Evolutionary conservation across 2,797 vertebrate species (phyloP).

Genomic region (Melanotaenia maccullochi): DNA sequence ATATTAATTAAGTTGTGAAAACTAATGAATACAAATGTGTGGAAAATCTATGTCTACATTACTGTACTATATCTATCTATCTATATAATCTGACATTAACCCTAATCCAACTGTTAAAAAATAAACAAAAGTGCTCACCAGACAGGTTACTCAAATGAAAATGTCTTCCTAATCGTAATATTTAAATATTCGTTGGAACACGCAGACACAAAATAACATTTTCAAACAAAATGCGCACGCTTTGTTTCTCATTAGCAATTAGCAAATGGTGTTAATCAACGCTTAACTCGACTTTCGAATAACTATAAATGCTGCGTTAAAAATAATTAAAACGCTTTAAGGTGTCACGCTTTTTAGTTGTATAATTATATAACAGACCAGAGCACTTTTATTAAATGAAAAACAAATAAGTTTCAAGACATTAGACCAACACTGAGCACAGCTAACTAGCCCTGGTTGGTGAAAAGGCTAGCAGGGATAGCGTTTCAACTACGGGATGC

Average conservation of each 20-base stretch:
- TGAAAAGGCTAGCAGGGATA: constrained; percentile 30
- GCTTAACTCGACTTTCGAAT: background rate
- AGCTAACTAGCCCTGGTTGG: constrained; percentile 19
- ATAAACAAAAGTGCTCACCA: too few relatives aligned
- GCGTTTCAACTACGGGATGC: background rate
- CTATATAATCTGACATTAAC: too few relatives aligned
- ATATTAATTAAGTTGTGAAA: background rate
- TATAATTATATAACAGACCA: too few relatives aligned
- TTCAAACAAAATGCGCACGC: background rate
- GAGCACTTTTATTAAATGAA: background rate
- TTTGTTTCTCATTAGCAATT: background rate
- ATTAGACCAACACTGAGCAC: background rate
- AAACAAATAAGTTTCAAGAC: fast-evolving
- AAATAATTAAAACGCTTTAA: too few relatives aligned
- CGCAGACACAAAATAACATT: background rate
- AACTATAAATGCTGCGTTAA: too few relatives aligned
- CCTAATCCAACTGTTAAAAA: too few relatives aligned
- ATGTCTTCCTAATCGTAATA: too few relatives aligned
- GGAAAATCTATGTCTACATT: background rate
- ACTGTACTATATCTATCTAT: too few relatives aligned
- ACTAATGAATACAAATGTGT: background rate
- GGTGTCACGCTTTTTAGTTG: too few relatives aligned
- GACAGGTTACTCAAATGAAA: too few relatives aligned
- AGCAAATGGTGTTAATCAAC: background rate
- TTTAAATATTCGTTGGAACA: background rate